Evolutionary conservation across 2,888 invertebrate species (phyloP), one percentile per base, ranked within the genome.

Genomic region (Synergus umbraculus): DNA sequence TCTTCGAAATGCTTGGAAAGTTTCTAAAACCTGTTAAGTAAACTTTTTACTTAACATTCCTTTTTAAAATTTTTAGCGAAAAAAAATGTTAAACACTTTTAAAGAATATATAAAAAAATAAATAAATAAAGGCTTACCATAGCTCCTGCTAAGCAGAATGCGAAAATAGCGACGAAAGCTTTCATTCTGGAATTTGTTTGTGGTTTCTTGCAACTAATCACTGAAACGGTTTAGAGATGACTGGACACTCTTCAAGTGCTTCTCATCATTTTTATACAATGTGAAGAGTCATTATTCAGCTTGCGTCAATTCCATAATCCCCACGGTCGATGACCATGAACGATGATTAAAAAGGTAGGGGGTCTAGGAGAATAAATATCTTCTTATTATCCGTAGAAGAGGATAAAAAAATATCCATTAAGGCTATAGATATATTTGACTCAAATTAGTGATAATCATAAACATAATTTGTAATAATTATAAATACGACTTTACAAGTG

Each of bases 101-200:
- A 43, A 43, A 37, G 5, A 37, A 37, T 37, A 37, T 37, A 4
- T 4, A 37, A 29, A 15, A 22, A 65, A 67, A n/a, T 12, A 37
- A 15, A 41, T 8, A 12, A 54, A 37, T 22, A 22, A 29, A 76
- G 58, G 10, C 86, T 86, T 83, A 87, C 87, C 12, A 82, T 79
- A 54, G 83, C 84, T 41, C 84, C 83, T 37, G 82, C 84, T 37
- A 87, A 18, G 76, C 85, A 87, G 58, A 86, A 60, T 22, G 83
- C 80, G n/a, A 87, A 63, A 44, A 85, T 37, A 73, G 85, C 80
- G 46, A 84, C 79, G 76, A 85, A 79, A 76, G 79, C 76, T 81
- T 85, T 88, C 88, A 87, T 88, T 15, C 77, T 82, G 65, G 58
- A 41, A 22, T 43, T 78, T 43, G 18, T 69, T 15, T 5, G 1